Evolutionary conservation across 2,888 invertebrate genomes (phyloP).

Genomic region (Andrena hattorfiana): DNA sequence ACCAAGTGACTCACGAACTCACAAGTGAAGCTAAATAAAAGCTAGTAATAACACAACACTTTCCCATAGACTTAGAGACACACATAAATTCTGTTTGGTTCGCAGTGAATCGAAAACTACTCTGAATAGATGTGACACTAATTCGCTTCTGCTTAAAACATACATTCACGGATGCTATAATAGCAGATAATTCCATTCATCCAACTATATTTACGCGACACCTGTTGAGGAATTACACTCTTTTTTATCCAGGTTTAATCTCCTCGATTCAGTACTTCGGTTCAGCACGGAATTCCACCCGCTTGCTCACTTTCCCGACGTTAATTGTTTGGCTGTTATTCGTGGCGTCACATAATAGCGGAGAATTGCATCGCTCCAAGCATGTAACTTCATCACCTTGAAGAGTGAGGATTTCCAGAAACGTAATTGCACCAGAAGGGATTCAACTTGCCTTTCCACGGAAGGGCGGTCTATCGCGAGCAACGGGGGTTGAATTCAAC

Average conservation of each 20-base stretch:
- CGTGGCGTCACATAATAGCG: conserved; percentile 11
- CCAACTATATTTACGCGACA: conserved; percentile 23
- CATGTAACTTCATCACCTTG: conserved; percentile 47
- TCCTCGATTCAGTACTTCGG: not conserved
- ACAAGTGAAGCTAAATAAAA: too few relatives aligned
- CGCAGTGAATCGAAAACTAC: not conserved
- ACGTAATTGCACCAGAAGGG: conserved; percentile 68
- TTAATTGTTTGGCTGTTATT: conserved; percentile 12
- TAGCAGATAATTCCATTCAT: conserved; percentile 27
- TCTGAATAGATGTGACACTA: not conserved
- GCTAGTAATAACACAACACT: not conserved
- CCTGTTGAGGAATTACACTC: conserved; percentile 27
- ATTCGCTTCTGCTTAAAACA: not conserved
- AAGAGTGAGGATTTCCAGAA: conserved; percentile 45
- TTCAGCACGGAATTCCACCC: not conserved
- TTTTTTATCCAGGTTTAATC: not conserved
- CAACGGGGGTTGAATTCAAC: conserved; percentile 66
- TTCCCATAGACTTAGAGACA: not conserved
- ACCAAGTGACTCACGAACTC: too few relatives aligned
- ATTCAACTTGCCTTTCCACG: conserved; percentile 59
- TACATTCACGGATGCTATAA: not conserved
- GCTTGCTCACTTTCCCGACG: conserved; percentile 4
- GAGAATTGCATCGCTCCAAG: conserved; percentile 18
- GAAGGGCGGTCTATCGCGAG: conserved; percentile 56
- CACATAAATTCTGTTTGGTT: not conserved